Base-by-base conservation (phyloP, 2,888 invertebrate genomes). In the Caenorhabditis imperialis region DNA sequence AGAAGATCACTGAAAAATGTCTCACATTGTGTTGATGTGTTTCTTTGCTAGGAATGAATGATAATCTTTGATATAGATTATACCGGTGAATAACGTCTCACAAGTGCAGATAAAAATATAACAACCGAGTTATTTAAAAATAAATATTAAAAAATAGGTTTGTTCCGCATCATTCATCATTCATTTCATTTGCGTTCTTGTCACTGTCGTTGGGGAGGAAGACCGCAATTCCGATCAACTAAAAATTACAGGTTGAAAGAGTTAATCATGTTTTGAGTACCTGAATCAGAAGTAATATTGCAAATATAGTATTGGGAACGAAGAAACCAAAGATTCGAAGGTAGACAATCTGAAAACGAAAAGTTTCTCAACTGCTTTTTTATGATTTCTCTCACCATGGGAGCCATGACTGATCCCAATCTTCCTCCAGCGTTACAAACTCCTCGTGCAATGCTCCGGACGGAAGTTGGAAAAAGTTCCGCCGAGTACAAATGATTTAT, bases 401-500 rank as follows among this genome's bases (percentile, higher is more conserved):
- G 86, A 1, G 84, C 86, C 40, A 81, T 48, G 27, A 85, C 75
- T 22, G 80, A 80, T 12, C 86, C 86, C 3, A 84, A 48, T 4
- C 86, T 57, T 0, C 81, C 83, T 5, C 77, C 79, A 12, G 82
- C 79, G 54, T 84, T 86, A 58, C 85, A 85, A n/a, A 86, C 53
- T 1, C 81, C 86, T 40, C 86, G 61, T 0, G 84, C 83, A 81
- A 85, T 85, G 45, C 83, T 86, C 37, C 86, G 27, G 5, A 79
- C 75, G 3, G 75, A 71, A 5, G 83, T 81, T 35, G 85, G 83
- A 51, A 84, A 85, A 12, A 84, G 75, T 53, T 84, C 84, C 4
- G 85, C 79, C 5, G 86, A 85, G 58, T 84, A 83, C n/a, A 86
- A 77, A 65, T 86, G 86, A 42, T 75, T 82, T 27, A 87, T 83